Evolutionary conservation across 2,888 invertebrate genomes (phyloP), one percentile per base, ranked within the genome.

Genomic region (Meiosimyza platycephala): DNA sequence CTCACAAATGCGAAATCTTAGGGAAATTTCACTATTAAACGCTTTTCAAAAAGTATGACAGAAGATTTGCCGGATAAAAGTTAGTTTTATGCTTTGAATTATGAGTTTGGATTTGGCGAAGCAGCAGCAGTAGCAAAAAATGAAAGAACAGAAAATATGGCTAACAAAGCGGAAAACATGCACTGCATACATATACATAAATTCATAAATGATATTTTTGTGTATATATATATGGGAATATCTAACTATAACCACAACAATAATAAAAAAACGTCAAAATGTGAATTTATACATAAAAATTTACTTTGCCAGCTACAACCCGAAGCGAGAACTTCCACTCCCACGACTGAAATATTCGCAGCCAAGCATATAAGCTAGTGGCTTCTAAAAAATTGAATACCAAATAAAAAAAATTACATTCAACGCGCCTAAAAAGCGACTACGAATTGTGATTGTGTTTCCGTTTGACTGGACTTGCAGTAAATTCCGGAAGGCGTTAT

Each of bases 361-460:
- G 28, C 28, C 28, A 28, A 28, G 28, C 28, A 28, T 28, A 28
- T 4, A 28, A 28, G 28, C 28, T 28, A 28, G 28, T 28, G 28
- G 28, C 28, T 28, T 28, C 4, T 28, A 4, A 28, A 28, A 28
- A 28, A 28, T 28, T 28, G 2, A 28, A 28, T 28, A 4, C 28
- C 28, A 4, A 28, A 28, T 28, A 28, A 4, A 28, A 63, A 47
- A 22, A 9, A 47, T 48, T 18, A 47, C n/a, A 55, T 67, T 54
- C 55, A 54, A 47, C 55, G 55, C 67, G 54, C 67, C 67, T 67
- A 55, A 67, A 67, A 65, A 64, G 57, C 59, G 9, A 68, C 68
- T 57, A 57, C 57, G 68, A 59, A 68, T 57, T 55, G 57, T 59
- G 68, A 68, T 68, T 68, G 68, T 50, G 68, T 59, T 68, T 68